Base-by-base conservation (phyloP, 2,113 vertebrate species). In the Phaetusa simplex region DNA sequence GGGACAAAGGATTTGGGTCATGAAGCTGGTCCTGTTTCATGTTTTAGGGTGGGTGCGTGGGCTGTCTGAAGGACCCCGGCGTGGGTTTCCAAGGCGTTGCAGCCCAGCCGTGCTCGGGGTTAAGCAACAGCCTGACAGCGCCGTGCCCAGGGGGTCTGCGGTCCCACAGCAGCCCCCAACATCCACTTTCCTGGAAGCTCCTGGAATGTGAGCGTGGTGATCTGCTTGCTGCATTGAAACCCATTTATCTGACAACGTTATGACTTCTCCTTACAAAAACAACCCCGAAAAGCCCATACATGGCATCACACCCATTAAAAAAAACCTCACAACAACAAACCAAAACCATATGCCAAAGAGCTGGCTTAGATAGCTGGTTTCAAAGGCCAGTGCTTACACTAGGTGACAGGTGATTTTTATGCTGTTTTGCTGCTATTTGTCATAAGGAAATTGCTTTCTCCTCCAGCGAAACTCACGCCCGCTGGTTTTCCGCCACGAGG, bases 361-460 rank as follows among this genome's bases (percentile, higher is more conserved):
- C 45, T 62, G 70, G 52, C 65, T 21, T 12, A 47, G 88, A 52
- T 45, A 70, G 43, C 71, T 5, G 82, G 82, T 86, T 62, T 87
- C 94, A 93, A 90, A 95, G 93, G 74, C 62, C 91, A 55, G 23
- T 0, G 11, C 43, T 86, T 9, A 55, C 64, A 70, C 2, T 36
- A 42, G 81, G 11, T 80, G 84, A 45, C 84, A 64, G 71, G n/a
- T 81, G 91, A 91, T 47, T 52, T 71, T 76, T 12, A 29, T 49
- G 89, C 18, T 95, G 53, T 62, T 91, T 91, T 86, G 88, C 77
- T 79, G 80, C 21, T 29, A 0, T 53, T 87, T 56, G 56, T 84
- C 86, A 95, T 12, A 43, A 95, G 96, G 94, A 96, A 96, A 43
- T 87, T 11, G 65, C 38, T 96, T 94, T 91, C 94, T 80, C 78